phyloP scores from a whole-genome alignment of 2,113 vertebrate species.

The Geococcyx californianus region DNA sequence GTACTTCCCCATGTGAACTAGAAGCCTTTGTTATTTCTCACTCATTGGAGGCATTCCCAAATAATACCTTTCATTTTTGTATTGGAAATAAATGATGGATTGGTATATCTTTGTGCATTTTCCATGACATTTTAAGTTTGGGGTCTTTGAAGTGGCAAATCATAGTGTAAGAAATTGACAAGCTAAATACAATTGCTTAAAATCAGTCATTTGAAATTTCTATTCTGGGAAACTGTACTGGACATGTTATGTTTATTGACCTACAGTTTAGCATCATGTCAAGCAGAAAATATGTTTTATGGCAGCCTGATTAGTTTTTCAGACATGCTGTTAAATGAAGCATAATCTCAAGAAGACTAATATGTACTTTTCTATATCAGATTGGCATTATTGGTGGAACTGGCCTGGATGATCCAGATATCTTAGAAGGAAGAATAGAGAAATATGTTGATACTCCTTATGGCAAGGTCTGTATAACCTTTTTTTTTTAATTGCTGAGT shows the following conservation, averaged over 20 bases:
- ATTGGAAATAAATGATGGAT: neutral
- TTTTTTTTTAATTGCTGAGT: neutral
- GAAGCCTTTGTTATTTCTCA: neutral
- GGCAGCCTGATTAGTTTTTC: neutral
- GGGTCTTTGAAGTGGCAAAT: neutral
- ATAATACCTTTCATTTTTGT: neutral
- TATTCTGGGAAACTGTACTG: neutral
- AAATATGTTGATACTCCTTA: constrained; percentile 93
- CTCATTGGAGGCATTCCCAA: neutral
- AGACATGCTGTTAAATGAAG: neutral
- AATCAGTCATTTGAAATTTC: neutral
- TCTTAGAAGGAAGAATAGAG: constrained; percentile 92
- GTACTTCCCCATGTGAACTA: neutral
- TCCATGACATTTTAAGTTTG: neutral
- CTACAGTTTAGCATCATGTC: neutral
- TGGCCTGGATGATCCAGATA: constrained; percentile 93
- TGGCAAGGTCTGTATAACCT: constrained; percentile 85
- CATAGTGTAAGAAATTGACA: neutral
- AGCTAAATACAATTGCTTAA: neutral
- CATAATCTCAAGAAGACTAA: neutral
- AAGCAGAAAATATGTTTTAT: neutral
- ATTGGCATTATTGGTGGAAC: constrained; percentile 97
- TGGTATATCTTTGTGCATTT: neutral
- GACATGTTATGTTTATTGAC: neutral
- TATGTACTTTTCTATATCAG: constrained; percentile 63